phyloP scores from a whole-genome alignment of 2,888 invertebrate species.

The Ferdinandea cuprea region DNA sequence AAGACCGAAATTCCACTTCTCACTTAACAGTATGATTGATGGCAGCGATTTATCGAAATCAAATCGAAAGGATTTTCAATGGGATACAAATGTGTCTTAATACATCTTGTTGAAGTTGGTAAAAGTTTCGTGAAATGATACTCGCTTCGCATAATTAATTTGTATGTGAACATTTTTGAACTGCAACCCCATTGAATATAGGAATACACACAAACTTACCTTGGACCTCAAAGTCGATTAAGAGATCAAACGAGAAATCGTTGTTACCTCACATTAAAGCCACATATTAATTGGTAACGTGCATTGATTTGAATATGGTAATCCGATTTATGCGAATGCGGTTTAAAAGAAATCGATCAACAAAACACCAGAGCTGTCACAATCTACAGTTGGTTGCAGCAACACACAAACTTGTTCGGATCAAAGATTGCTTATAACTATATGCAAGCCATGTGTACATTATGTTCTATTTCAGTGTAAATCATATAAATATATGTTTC shows the following conservation, averaged over 20 bases:
- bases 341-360: not conserved
- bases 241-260: constrained; percentile 67
- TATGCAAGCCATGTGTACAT: too few relatives aligned
- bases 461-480: too few relatives aligned
- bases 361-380: not conserved
- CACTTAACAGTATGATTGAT: constrained; percentile 77
- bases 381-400: too few relatives aligned
- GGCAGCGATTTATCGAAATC: constrained; percentile 76
- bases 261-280: constrained; percentile 22
- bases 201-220: constrained; percentile 21
- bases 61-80: constrained; percentile 74
- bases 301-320: not conserved
- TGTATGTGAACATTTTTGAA: constrained; percentile 74
- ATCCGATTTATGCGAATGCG: not conserved
- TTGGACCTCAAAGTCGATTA: constrained; percentile 53
- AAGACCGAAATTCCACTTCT: constrained; percentile 76
- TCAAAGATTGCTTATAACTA: too few relatives aligned
- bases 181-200: constrained; percentile 57
- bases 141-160: constrained; percentile 70
- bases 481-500: too few relatives aligned
- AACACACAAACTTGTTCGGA: too few relatives aligned
- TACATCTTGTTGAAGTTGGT: constrained; percentile 74
- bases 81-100: constrained; percentile 73
- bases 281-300: not conserved
- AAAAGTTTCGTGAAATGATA: constrained; percentile 65